phyloP scores from a whole-genome alignment of 2,797 vertebrate genomes.

The Eurystomus glaucurus region DNA sequence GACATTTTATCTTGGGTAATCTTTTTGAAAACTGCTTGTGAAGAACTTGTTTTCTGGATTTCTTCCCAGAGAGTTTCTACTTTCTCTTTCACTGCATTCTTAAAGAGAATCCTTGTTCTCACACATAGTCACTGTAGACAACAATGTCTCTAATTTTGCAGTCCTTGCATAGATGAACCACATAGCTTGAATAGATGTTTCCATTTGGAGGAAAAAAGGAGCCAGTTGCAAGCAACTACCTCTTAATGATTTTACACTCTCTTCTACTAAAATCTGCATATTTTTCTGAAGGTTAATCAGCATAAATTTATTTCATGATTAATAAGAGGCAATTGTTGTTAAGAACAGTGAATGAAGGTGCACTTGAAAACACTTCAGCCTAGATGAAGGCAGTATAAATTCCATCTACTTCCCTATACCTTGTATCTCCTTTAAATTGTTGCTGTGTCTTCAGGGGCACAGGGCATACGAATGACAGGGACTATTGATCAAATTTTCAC shows the following conservation, averaged over 20 bases:
- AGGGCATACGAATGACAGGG: neutral
- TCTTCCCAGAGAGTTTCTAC: neutral
- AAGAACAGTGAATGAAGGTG: neutral
- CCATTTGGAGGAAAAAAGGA: neutral
- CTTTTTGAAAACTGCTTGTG: neutral
- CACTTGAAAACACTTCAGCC: neutral
- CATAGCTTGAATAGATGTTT: neutral
- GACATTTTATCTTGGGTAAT: neutral
- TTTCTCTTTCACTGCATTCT: neutral
- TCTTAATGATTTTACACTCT: neutral
- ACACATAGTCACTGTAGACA: neutral
- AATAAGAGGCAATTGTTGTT: neutral
- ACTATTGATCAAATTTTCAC: neutral
- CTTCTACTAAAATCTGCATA: neutral
- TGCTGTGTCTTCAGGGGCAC: neutral
- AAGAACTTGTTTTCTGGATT: slow-evolving; percentile 1
- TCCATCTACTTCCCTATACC: neutral
- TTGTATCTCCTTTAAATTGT: neutral
- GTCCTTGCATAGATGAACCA: neutral
- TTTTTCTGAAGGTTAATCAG: neutral
- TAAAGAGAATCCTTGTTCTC: neutral
- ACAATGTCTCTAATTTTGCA: neutral
- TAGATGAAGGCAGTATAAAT: neutral
- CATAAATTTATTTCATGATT: neutral
- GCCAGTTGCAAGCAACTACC: neutral